phyloP scores from a whole-genome alignment of 1,140 invertebrate genomes.

The Aphaenogaster floridana region DNA sequence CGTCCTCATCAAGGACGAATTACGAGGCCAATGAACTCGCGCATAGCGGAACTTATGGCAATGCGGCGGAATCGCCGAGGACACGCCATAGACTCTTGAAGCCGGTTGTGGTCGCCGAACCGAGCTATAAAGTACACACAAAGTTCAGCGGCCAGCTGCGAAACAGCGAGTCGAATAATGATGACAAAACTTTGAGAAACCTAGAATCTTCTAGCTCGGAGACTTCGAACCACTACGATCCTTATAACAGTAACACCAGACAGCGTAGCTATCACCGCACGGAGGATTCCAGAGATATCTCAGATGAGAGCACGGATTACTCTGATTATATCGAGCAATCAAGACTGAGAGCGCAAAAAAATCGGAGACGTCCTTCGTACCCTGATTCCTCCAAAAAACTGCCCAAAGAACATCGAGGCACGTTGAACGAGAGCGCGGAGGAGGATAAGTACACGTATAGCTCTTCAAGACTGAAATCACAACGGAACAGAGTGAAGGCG shows the following conservation, averaged over 20 bases:
- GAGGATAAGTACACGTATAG: conserved; percentile 63
- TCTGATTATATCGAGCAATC: conserved; percentile 80
- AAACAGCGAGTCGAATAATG: background rate
- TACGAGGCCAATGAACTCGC: conserved; percentile 50
- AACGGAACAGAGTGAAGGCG: conserved; percentile 74
- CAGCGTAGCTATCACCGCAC: conserved; percentile 77
- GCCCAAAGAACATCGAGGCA: conserved; percentile 81
- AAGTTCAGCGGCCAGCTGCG: conserved; percentile 61
- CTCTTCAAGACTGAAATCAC: conserved; percentile 72
- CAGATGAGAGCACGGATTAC: conserved; percentile 81
- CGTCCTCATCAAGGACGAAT: conserved; percentile 69
- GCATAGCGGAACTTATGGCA: conserved; percentile 37
- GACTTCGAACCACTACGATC: conserved; percentile 48
- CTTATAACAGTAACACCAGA: conserved; percentile 56
- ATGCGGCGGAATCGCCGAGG: background rate
- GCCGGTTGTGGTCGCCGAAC: conserved; percentile 79
- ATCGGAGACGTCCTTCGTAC: conserved; percentile 76
- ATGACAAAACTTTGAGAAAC: conserved; percentile 41
- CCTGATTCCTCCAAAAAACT: conserved; percentile 74
- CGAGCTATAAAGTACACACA: conserved; percentile 75
- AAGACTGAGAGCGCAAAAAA: conserved; percentile 77
- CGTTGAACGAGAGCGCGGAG: conserved; percentile 69
- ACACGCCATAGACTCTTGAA: conserved; percentile 66
- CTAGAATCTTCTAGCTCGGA: conserved; percentile 44
- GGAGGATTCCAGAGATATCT: conserved; percentile 78